Evolutionary conservation across 1,140 invertebrate genomes (phyloP), one percentile per base, ranked within the genome.

Genomic region (Sitobion miscanthi): DNA sequence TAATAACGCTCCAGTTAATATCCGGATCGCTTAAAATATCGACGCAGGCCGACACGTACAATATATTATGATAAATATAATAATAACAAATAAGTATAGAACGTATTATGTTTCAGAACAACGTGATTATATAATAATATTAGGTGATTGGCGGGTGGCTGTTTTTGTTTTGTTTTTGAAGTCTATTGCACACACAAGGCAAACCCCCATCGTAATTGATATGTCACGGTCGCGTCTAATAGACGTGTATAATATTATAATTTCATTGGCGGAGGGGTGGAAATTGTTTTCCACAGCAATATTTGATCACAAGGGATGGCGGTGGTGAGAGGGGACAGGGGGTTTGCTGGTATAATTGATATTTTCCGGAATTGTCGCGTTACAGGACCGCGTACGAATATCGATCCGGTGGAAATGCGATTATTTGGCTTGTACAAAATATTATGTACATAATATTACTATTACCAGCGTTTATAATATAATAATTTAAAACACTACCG

Each of bases 1-100:
- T n/a, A 77, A 77, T n/a, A 77, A 77, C n/a, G 62, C 62, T 77
- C 14, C 62, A n/a, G 62, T 77, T 77, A 77, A 77, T 77, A 77
- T 77, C 62, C 62, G 62, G 62, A n/a, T 77, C 62, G 62, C 30
- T n/a, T 77, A 77, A 77, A 77, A 77, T 77, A 77, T 77, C 62
- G 62, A 77, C 30, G 62, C 30, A 6, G 30, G 1, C 62, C 30
- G 62, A 69, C n/a, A n/a, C 30, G 14, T 77, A 5, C 30, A 77
- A 77, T 6, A 77, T 77, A 69, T 77, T 77, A n/a, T n/a, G 0
- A 77, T n/a, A 17, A n/a, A 17, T n/a, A 69, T 69, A n/a, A n/a
- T 0, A 69, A 17, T n/a, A n/a, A 69, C 30, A 69, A 4, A n/a
- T 20, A n/a, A 62, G 57, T 62, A 30, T 30, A 62, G 25, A 30